phyloP scores from a whole-genome alignment of 1,140 invertebrate species.

The Drosophila pruinosa region DNA sequence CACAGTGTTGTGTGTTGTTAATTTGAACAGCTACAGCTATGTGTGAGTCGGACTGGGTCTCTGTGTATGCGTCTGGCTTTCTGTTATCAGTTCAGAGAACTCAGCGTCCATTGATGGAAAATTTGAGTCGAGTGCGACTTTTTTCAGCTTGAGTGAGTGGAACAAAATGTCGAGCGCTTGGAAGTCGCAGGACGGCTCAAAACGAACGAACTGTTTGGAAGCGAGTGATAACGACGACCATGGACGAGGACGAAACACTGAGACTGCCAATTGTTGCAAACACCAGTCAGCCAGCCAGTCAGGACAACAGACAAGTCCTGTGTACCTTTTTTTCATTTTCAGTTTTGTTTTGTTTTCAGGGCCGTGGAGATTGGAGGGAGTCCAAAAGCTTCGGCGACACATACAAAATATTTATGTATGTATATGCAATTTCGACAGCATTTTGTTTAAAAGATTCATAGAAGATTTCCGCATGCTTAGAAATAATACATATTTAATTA shows the following conservation, averaged over 20 bases:
- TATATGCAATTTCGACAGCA: conserved; percentile 63
- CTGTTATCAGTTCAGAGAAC: conserved; percentile 75
- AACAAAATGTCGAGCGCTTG: conserved; percentile 41
- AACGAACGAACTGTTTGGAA: conserved; percentile 58
- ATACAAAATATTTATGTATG: conserved; percentile 70
- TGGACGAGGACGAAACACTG: conserved; percentile 28
- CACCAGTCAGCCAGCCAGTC: conserved; percentile 30
- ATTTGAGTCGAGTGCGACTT: conserved; percentile 30
- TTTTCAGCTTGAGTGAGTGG: conserved; percentile 51
- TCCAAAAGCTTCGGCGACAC: conserved; percentile 47
- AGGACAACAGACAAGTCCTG: conserved; percentile 33
- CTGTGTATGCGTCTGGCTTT: conserved; percentile 24
- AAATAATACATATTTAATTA: conserved; percentile 59
- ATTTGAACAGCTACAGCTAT: conserved; percentile 55
- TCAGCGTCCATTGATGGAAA: conserved; percentile 75
- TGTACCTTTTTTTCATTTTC: conserved; percentile 40
- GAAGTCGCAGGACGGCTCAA: conserved; percentile 21
- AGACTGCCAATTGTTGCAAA: conserved; percentile 76
- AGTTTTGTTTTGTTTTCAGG: conserved; percentile 6
- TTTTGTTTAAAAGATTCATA: conserved; percentile 55
- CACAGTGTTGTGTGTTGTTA: conserved; percentile 23
- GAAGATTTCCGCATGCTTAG: conserved; percentile 30
- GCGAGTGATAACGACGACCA: conserved; percentile 29
- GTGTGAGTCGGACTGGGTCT: conserved; percentile 24
- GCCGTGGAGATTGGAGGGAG: too few relatives aligned